These are phyloP conservation scores for Hirtodrosophila alboralis DNA, from an alignment of 2,888 invertebrate genomes.

Conservation along the genomic window DNA sequence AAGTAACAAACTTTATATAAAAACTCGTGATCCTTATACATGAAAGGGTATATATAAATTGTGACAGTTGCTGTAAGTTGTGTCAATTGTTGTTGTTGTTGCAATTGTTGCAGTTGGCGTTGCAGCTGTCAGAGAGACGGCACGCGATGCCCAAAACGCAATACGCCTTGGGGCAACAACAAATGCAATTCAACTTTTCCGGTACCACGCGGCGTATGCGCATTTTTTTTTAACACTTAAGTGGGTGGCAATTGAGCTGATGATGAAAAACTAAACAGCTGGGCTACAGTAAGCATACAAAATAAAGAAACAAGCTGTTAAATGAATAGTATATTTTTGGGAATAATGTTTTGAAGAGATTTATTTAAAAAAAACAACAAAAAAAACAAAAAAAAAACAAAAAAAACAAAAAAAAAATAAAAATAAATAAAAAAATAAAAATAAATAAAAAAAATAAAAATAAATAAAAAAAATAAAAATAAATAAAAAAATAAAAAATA, in stretches of 20 bases:
- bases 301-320: not conserved
- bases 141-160: constrained; percentile 57
- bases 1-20: too few species aligned
- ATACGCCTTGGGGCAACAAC: constrained; percentile 12
- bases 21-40: not conserved
- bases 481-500: too few species aligned
- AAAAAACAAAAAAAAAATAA: too few species aligned
- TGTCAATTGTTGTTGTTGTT: constrained; percentile 11
- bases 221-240: constrained; percentile 41
- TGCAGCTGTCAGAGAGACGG: constrained; percentile 43
- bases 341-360: too few species aligned
- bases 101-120: constrained; percentile 3
- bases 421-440: too few species aligned
- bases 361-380: too few species aligned
- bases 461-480: too few species aligned
- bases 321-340: not conserved
- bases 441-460: too few species aligned
- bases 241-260: constrained; percentile 47
- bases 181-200: constrained; percentile 54
- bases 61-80: constrained; percentile 17
- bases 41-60: constrained; percentile 30
- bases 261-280: constrained; percentile 30
- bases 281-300: constrained; percentile 22
- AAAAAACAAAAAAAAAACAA: too few species aligned
- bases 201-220: constrained; percentile 60